Evolutionary conservation across 1,140 invertebrate genomes (phyloP).

Genomic region (honey bee (Apis mellifera)): DNA sequence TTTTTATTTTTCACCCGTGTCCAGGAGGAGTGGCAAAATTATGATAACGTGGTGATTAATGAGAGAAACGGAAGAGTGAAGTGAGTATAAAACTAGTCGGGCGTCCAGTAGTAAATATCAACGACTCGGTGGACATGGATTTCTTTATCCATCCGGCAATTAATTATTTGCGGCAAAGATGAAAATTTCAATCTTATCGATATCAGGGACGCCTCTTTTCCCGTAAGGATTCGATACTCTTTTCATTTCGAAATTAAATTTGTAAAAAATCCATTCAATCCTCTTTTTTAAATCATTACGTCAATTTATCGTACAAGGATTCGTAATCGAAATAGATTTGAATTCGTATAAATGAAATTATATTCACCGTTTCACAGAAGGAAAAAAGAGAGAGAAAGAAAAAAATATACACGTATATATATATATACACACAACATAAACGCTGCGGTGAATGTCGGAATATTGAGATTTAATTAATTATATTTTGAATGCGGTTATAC

Average conservation of each 20-base stretch:
- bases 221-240: neutral
- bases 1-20: conserved; percentile 2
- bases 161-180: conserved; percentile 47
- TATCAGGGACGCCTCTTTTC: neutral
- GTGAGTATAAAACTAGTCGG: conserved; percentile 3
- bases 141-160: conserved; percentile 56
- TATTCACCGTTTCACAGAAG: too few relatives aligned
- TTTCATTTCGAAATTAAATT: neutral
- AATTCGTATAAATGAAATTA: too few relatives aligned
- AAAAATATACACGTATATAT: neutral
- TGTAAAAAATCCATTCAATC: too few relatives aligned
- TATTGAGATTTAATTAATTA: neutral
- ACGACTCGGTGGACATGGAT: conserved; percentile 18
- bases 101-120: conserved; percentile 52
- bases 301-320: too few relatives aligned
- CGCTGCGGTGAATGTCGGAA: neutral
- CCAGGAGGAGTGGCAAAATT: neutral
- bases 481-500: neutral
- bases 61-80: neutral
- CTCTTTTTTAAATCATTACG: too few relatives aligned
- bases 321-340: too few relatives aligned
- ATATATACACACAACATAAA: too few relatives aligned
- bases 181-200: conserved; percentile 24
- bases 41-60: neutral
- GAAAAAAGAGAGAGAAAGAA: neutral